Evolutionary conservation across 2,113 vertebrate species (phyloP).

Genomic region (Sus scrofa): T2T-Sscrofa CM000825.6:73735001-73735500

Average conservation of each 20-base stretch:
- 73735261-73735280: slow-evolving; percentile 92
- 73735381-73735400: slow-evolving; percentile 93
- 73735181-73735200: slow-evolving; percentile 96
- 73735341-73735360: slow-evolving; percentile 94
- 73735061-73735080: slow-evolving; percentile 89
- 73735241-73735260: slow-evolving; percentile 92
- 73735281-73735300: slow-evolving; percentile 92
- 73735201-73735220: slow-evolving; percentile 92
- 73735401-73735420: slow-evolving; percentile 94
- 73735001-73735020: slow-evolving; percentile 90
- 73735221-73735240: slow-evolving; percentile 94
- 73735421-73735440: slow-evolving; percentile 91
- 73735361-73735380: slow-evolving; percentile 96
- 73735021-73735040: slow-evolving; percentile 84
- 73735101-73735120: slow-evolving; percentile 70
- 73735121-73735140: neutral
- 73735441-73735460: slow-evolving; percentile 95
- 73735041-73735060: slow-evolving; percentile 85
- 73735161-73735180: slow-evolving; percentile 91
- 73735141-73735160: slow-evolving; percentile 79
- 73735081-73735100: slow-evolving; percentile 74
- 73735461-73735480: slow-evolving; percentile 97
- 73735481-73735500: slow-evolving; percentile 95
- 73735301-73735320: slow-evolving; percentile 89
- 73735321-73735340: slow-evolving; percentile 93